phyloP scores from a whole-genome alignment of 2,888 invertebrate genomes.

The Sinohyriopsis cumingii region DNA sequence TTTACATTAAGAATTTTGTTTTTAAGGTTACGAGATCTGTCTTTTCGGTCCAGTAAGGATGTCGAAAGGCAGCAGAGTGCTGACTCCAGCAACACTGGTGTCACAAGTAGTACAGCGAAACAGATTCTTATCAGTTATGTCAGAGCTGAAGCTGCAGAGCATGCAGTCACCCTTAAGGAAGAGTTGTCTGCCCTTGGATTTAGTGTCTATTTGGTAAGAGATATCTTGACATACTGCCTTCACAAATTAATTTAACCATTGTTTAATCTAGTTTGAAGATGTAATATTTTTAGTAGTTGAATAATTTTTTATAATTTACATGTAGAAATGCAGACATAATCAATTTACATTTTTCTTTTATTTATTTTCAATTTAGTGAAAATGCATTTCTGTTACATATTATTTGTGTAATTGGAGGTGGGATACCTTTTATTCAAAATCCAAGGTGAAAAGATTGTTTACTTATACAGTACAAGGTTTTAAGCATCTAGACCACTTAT shows the following conservation, averaged over 20 bases:
- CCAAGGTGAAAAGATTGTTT: too few relatives aligned
- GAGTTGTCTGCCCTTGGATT: conserved; percentile 66
- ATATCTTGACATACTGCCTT: neutral
- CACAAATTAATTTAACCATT: too few relatives aligned
- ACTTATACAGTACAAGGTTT: too few relatives aligned
- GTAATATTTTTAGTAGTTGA: neutral
- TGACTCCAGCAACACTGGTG: conserved; percentile 14
- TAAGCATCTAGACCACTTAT: too few relatives aligned
- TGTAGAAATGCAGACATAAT: too few relatives aligned
- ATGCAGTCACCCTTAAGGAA: conserved; percentile 68
- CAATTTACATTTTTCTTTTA: too few relatives aligned
- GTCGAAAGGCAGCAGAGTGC: conserved; percentile 30
- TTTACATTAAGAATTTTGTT: conserved; percentile 1
- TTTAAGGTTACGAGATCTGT: conserved; percentile 39
- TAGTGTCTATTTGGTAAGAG: conserved; percentile 69
- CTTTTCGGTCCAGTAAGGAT: conserved; percentile 55
- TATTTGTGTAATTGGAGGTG: too few relatives aligned
- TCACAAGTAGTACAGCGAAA: conserved; percentile 36
- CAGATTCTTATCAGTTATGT: conserved; percentile 72
- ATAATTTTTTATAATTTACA: too few relatives aligned
- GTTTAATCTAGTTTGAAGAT: neutral
- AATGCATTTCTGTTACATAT: too few relatives aligned
- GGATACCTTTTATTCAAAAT: too few relatives aligned
- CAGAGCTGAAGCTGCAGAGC: conserved; percentile 70
- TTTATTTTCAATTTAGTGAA: too few relatives aligned